phyloP scores from a whole-genome alignment of 1,140 invertebrate species.

The Asobara japonica region DNA sequence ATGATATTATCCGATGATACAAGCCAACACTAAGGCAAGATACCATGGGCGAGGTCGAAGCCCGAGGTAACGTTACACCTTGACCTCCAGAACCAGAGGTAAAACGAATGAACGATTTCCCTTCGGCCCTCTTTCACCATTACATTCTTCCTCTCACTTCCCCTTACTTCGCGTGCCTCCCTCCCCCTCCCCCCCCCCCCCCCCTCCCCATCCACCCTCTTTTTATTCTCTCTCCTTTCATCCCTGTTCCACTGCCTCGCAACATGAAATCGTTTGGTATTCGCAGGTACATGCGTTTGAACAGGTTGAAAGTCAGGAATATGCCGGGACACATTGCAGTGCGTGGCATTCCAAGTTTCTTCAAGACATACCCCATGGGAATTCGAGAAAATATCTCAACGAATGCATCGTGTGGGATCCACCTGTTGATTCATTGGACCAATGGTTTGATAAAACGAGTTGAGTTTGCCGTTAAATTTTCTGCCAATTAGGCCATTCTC shows the following conservation, averaged over 20 bases:
- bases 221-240: constrained; percentile 34
- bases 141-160: constrained; percentile 32
- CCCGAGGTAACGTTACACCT: constrained; percentile 34
- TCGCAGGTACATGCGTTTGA: constrained; percentile 1
- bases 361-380: background rate
- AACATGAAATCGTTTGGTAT: background rate
- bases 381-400: constrained; percentile 1
- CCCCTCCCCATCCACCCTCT: constrained; percentile 27
- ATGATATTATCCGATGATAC: background rate
- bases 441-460: background rate
- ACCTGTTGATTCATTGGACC: constrained; percentile 3
- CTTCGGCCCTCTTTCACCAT: constrained; percentile 31
- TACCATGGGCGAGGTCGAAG: constrained; percentile 31
- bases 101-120: constrained; percentile 47
- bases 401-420: background rate
- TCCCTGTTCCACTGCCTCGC: constrained; percentile 23
- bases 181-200: constrained; percentile 28
- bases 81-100: constrained; percentile 37
- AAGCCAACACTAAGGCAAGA: background rate
- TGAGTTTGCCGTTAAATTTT: too few species aligned
- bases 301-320: background rate
- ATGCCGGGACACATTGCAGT: background rate
- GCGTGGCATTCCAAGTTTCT: background rate
- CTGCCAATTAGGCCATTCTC: too few species aligned
- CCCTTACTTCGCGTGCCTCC: constrained; percentile 15